A percentile compares a stretch with the other conserved stretches of the same genome.
Conservation (phyloP, 2,888 invertebrate genomes). For the Tiliacea aurago region DNA sequence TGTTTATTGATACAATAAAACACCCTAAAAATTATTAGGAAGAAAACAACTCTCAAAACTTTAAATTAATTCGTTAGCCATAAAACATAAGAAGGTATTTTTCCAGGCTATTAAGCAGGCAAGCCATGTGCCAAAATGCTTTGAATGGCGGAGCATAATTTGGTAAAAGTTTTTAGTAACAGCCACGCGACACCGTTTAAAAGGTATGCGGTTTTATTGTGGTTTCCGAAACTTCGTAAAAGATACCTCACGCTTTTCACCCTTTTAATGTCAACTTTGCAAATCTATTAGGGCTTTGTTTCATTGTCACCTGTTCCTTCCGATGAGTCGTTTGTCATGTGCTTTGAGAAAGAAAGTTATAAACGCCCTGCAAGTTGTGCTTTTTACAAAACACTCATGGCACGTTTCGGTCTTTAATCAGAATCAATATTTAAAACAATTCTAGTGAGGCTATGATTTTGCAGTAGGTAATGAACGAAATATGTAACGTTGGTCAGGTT, state of each 20-base stretch:
- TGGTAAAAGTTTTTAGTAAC: conserved; percentile 79
- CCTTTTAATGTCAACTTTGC: conserved; percentile 79
- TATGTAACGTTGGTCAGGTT: conserved; percentile 72
- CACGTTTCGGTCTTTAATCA: conserved; percentile 9
- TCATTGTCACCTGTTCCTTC: conserved; percentile 77
- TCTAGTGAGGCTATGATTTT: conserved; percentile 61
- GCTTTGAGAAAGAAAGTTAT: conserved; percentile 70
- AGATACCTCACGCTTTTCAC: conserved; percentile 75
- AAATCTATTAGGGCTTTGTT: conserved; percentile 84
- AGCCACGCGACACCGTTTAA: conserved; percentile 84
- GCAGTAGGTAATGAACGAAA: conserved; percentile 60
- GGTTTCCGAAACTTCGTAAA: conserved; percentile 83
- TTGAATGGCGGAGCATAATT: conserved; percentile 75
- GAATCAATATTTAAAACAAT: conserved; percentile 53
- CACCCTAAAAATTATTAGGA: conserved; percentile 56
- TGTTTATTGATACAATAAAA: conserved; percentile 79
- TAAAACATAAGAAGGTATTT: conserved; percentile 54
- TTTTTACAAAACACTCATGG: conserved; percentile 16
- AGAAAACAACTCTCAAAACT: conserved; percentile 27
- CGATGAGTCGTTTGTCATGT: conserved; percentile 69
- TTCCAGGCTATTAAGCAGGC: conserved; percentile 74
- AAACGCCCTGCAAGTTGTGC: conserved; percentile 34
- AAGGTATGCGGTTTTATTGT: conserved; percentile 84
- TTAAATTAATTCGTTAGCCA: conserved; percentile 59
- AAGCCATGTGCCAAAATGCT: conserved; percentile 77